Evolutionary conservation across 1,140 invertebrate species (phyloP), one percentile per base, ranked within the genome.

Genomic region (Drosophila takahashii): DNA sequence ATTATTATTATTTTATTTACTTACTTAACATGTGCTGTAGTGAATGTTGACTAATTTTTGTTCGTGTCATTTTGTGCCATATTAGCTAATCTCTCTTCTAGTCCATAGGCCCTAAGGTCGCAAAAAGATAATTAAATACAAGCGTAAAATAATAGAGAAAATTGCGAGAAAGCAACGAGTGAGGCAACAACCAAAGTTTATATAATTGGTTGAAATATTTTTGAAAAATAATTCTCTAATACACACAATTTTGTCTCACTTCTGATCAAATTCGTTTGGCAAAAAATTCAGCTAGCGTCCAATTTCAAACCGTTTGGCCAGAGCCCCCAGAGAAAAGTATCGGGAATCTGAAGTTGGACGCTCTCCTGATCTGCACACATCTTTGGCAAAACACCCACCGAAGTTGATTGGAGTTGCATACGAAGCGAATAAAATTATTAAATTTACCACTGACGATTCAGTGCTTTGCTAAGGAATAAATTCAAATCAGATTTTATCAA

Each of bases 21-120:
- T 62, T 64, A 78, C 58, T 89, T 87, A 87, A 89, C 83, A 87
- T 89, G 83, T 87, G 84, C 84, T 80, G 84, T 89, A 87, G 84
- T 87, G 67, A 84, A 81, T 64, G 54, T 79, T 76, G 77, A 86
- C 81, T 87, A 87, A 86, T 81, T 81, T 59, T 67, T 64, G 61
- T 79, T 81, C 39, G 74, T 76, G 73, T 76, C 73, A 56, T 78
- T 83, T 66, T 87, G 79, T 87, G 84, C 84, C 83, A 87, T 86
- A 86, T 86, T 87, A 64, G 67, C 58, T 37, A 81, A 73, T 77
- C 51, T 76, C 44, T 71, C 67, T 71, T 69, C 72, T 50, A 78
- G 50, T 65, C 66, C 39, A 62, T 57, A 60, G 58, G 37, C 57
- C 67, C 39, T 77, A 54, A 76, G 71, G 72, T 80, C 71, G 58